Percentiles rank a stretch among this genome's conserved stretches.
phyloP scores from a whole-genome alignment of 2,113 vertebrate species.

The Aspidoscelis tigris region DNA sequence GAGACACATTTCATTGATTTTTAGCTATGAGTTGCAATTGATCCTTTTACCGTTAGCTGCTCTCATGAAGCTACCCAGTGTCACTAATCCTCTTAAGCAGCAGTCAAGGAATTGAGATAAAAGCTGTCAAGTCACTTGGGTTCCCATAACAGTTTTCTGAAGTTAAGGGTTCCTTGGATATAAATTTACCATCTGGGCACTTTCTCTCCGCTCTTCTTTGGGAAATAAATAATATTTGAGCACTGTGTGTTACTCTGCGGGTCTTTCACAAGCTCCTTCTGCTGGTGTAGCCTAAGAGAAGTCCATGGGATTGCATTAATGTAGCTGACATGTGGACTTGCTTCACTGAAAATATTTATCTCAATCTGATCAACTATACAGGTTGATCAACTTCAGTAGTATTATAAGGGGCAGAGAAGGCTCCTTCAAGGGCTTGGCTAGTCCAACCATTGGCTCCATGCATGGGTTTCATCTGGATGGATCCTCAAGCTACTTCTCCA shows the following conservation, averaged over 20 bases:
- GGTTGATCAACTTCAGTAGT: too few species aligned
- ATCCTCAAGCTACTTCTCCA: too few species aligned
- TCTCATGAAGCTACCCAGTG: constrained; percentile 60
- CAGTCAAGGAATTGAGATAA: constrained; percentile 77
- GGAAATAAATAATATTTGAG: constrained; percentile 41
- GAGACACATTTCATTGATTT: constrained; percentile 77
- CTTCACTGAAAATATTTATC: background rate
- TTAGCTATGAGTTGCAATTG: constrained; percentile 70
- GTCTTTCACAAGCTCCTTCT: background rate
- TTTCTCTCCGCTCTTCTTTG: background rate
- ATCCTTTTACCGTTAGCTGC: constrained; percentile 68
- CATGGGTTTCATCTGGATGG: too few species aligned
- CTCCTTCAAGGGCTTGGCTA: too few species aligned
- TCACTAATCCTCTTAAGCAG: constrained; percentile 79
- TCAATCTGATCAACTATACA: background rate
- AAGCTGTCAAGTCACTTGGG: constrained; percentile 73
- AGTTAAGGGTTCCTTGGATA: constrained; percentile 47
- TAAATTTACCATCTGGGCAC: constrained; percentile 49
- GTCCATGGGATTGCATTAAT: background rate
- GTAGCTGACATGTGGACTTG: background rate
- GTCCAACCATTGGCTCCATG: too few species aligned
- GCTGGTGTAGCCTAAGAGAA: background rate
- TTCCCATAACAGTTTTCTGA: constrained; percentile 71
- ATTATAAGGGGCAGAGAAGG: too few species aligned
- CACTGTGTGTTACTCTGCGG: constrained; percentile 32